These are phyloP conservation scores for Oryctolagus cuniculus DNA, from an alignment of 2,113 vertebrate species.

Conservation along the genomic window mOryCun1.1 NC_091443.1:111506501-111507000, in stretches of 20 bases:
- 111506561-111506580: not conserved
- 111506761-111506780: not conserved
- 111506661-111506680: not conserved
- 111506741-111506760: not conserved
- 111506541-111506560: no score
- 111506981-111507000: no score
- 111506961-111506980: no score
- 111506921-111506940: no score
- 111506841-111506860: no score
- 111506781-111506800: not conserved
- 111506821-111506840: not conserved
- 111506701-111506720: not conserved
- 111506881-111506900: no score
- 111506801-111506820: not conserved
- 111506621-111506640: not conserved
- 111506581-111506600: not conserved
- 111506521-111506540: no score
- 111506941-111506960: no score
- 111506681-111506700: conserved; percentile 6
- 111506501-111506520: rapidly evolving
- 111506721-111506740: not conserved
- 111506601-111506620: not conserved
- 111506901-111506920: no score
- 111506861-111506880: no score
- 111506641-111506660: not conserved